phyloP scores from a whole-genome alignment of 2,113 vertebrate species.

The Ptychochromis oligacanthus region DNA sequence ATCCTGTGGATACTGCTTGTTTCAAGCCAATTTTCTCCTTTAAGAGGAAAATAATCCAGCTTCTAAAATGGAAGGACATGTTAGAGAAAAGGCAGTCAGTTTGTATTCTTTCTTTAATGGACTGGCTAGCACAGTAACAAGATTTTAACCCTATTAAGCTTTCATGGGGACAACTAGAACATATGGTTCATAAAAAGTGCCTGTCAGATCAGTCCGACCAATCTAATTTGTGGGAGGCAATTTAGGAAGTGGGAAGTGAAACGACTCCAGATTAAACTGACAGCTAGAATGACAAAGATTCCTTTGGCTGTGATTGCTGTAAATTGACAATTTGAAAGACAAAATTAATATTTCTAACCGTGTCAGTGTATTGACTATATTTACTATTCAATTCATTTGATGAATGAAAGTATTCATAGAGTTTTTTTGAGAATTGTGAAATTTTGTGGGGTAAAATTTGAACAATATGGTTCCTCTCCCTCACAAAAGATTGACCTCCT shows the following conservation, averaged over 20 bases:
- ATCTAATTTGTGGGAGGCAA: neutral
- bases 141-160: neutral
- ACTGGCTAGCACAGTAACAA: neutral
- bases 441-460: neutral
- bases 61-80: neutral
- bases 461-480: neutral
- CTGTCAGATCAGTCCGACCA: neutral
- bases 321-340: neutral
- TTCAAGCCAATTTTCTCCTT: neutral
- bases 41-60: neutral
- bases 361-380: neutral
- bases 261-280: neutral
- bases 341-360: neutral
- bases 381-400: neutral
- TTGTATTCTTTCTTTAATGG: too few relatives aligned
- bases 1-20: neutral
- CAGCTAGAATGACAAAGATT: neutral
- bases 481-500: slow-evolving; percentile 26
- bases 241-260: neutral
- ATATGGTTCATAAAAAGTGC: neutral
- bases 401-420: neutral
- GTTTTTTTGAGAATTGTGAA: neutral
- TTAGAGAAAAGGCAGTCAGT: neutral
- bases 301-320: neutral
- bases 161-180: neutral